Evolutionary conservation across 53 echinoderm and acorn worm genomes (phyloP).

Genomic region (Zoroaster sp.): DNA sequence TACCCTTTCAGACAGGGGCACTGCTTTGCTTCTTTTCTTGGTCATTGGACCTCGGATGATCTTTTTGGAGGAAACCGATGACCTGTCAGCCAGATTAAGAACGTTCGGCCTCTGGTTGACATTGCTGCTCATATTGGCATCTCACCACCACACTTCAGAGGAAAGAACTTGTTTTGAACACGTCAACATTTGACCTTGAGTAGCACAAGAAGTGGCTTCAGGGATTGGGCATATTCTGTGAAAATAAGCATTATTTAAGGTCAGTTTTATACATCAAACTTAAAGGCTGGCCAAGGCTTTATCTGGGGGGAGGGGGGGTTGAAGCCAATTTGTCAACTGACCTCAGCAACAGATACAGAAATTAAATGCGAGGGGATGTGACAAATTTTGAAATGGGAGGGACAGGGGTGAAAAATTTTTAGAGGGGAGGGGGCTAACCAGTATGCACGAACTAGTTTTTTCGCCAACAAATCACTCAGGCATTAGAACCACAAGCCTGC

Average conservation of each 20-base stretch:
- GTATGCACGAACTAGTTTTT: too few species aligned
- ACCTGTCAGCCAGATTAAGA: constrained; percentile 52
- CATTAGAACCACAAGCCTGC: too few species aligned
- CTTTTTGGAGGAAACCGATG: constrained; percentile 8
- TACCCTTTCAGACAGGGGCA: constrained; percentile 77
- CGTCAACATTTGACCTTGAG: not conserved
- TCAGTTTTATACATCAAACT: too few species aligned
- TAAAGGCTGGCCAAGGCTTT: too few species aligned
- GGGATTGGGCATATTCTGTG: not conserved
- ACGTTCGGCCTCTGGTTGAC: constrained; percentile 45
- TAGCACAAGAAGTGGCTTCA: not conserved
- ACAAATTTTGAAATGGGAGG: too few species aligned
- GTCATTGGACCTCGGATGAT: constrained; percentile 55
- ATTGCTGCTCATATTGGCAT: constrained; percentile 27
- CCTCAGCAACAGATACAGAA: too few species aligned
- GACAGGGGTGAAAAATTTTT: too few species aligned
- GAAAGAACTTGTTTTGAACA: not conserved
- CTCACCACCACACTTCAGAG: not conserved
- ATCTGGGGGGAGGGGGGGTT: not conserved
- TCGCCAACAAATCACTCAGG: too few species aligned
- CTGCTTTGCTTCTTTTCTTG: constrained; percentile 70
- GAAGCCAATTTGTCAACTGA: too few species aligned
- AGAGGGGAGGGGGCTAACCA: too few species aligned
- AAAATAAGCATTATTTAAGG: too few species aligned
- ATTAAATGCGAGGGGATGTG: too few species aligned